Percentiles rank a stretch among this genome's conserved stretches.
These are phyloP conservation scores for Siniperca scherzeri DNA, from an alignment of 2,797 vertebrate genomes.

Conservation along the genomic window DNA sequence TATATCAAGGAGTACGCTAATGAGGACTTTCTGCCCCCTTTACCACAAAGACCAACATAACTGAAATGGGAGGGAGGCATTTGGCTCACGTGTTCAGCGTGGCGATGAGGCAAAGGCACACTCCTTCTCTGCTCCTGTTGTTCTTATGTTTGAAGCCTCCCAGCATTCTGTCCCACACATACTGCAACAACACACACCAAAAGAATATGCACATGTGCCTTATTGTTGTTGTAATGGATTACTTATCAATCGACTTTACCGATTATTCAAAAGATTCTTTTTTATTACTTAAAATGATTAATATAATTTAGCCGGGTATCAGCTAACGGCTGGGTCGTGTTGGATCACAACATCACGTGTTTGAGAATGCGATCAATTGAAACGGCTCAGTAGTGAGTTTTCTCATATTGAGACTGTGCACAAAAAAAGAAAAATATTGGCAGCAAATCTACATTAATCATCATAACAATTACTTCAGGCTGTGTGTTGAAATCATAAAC, in stretches of 20 bases:
- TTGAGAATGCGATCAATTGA: neutral
- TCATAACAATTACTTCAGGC: neutral
- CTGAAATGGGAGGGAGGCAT: rapidly evolving
- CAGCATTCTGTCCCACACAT: conserved; percentile 97
- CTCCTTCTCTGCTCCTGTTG: conserved; percentile 97
- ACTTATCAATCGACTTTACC: too few relatives aligned
- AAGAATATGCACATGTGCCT: neutral
- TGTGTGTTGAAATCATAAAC: neutral
- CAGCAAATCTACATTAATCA: neutral
- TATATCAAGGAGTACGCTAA: neutral
- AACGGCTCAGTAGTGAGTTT: neutral
- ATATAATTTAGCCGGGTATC: neutral
- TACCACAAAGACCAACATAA: rapidly evolving
- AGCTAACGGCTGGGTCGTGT: neutral
- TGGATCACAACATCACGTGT: neutral
- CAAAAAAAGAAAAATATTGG: neutral
- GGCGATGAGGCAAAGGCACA: conserved; percentile 97
- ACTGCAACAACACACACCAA: conserved; percentile 81
- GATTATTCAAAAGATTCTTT: too few relatives aligned
- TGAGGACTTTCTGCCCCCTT: neutral
- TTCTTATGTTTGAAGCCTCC: conserved; percentile 99
- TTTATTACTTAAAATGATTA: too few relatives aligned
- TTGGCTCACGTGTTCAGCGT: conserved; percentile 90
- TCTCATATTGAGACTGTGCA: neutral
- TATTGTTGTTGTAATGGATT: neutral